Evolutionary conservation across 2,797 vertebrate genomes (phyloP).

Genomic region (Chiroxiphia lanceolata): DNA sequence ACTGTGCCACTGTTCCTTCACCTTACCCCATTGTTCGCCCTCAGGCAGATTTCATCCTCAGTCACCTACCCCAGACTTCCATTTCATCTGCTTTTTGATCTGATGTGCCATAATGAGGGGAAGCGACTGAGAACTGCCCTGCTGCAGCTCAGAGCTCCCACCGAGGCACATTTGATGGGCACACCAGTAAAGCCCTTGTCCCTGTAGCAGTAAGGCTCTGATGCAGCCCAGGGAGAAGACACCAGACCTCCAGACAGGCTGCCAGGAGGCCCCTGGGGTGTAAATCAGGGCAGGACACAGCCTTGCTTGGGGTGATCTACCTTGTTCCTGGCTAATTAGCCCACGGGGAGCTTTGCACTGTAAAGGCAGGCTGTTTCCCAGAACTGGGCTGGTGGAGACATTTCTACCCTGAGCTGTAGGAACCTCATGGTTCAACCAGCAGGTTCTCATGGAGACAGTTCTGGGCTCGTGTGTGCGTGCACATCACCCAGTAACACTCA

Average conservation of each 20-base stretch:
- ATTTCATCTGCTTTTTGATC: conserved; percentile 26
- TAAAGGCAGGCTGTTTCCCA: background rate
- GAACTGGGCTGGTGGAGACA: background rate
- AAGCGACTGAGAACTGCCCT: accelerated
- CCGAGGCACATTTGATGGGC: accelerated
- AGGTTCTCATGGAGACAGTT: accelerated
- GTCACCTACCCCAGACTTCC: background rate
- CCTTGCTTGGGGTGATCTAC: background rate
- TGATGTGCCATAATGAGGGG: background rate
- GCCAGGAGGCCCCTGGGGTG: accelerated
- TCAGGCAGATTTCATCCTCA: background rate
- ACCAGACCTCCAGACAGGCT: background rate
- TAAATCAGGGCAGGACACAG: background rate
- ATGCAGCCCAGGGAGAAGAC: background rate
- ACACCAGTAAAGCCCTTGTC: background rate
- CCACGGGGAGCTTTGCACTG: background rate
- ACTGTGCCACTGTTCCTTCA: background rate
- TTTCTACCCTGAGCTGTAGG: accelerated
- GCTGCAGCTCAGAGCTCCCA: background rate
- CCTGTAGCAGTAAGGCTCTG: accelerated
- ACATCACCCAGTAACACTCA: background rate
- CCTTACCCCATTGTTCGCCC: accelerated
- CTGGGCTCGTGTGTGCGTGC: accelerated
- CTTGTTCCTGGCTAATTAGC: background rate
- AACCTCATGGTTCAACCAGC: background rate